Evolutionary conservation across 1,140 invertebrate genomes (phyloP).

Genomic region (Nasonia vitripennis): DNA sequence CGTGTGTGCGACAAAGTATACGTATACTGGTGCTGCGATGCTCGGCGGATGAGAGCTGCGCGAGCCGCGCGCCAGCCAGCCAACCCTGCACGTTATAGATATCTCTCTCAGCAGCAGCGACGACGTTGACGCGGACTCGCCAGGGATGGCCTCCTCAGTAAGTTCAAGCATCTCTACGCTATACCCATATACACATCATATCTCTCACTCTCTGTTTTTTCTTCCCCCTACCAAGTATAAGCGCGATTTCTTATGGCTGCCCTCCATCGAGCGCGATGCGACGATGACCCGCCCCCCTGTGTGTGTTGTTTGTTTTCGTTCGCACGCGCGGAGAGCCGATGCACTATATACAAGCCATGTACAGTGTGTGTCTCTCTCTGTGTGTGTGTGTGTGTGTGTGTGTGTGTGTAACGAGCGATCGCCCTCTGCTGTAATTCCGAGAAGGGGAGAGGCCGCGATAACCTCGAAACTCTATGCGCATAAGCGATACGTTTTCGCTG

Average conservation of each 20-base stretch:
- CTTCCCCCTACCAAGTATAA: background rate
- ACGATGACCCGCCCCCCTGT: background rate
- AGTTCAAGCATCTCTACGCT: background rate
- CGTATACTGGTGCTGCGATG: background rate
- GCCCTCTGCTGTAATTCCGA: too few species aligned
- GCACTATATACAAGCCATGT: too few species aligned
- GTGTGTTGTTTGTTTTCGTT: background rate
- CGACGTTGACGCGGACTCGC: slow-evolving; percentile 16
- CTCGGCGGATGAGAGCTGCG: slow-evolving; percentile 18
- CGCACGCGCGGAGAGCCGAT: too few species aligned
- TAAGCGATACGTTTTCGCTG: background rate
- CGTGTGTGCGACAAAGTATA: background rate
- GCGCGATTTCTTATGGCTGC: background rate
- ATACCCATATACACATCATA: background rate
- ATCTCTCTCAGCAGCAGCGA: slow-evolving; percentile 2
- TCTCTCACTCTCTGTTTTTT: background rate
- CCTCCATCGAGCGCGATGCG: background rate
- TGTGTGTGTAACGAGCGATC: too few species aligned
- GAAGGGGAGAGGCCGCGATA: too few species aligned
- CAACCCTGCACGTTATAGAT: background rate
- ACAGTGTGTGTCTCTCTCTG: too few species aligned
- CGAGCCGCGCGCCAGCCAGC: background rate
- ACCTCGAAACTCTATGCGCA: too few species aligned
- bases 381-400: too few species aligned
- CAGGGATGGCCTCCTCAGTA: slow-evolving; percentile 17